Conservation (phyloP, 2,888 invertebrate species). For the Drosophila merina region DNA sequence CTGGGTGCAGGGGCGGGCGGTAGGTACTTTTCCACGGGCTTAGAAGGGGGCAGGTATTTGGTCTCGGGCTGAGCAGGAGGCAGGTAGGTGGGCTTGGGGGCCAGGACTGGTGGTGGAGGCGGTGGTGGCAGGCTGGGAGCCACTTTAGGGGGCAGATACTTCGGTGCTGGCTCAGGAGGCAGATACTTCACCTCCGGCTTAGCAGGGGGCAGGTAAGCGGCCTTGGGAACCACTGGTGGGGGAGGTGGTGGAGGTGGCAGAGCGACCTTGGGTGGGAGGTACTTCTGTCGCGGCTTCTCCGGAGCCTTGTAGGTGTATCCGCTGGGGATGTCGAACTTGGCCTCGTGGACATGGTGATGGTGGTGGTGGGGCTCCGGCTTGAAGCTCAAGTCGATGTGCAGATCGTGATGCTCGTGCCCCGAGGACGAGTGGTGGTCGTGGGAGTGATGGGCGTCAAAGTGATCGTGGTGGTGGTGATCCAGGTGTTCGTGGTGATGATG, state of each 20-base stretch:
- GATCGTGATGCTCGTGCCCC: constrained; percentile 45
- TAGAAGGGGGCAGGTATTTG: constrained; percentile 49
- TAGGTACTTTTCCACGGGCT: constrained; percentile 45
- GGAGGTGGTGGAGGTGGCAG: constrained; percentile 44
- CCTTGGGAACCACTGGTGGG: constrained; percentile 38
- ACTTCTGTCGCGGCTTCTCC: constrained; percentile 40
- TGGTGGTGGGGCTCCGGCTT: constrained; percentile 48
- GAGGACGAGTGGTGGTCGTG: constrained; percentile 18
- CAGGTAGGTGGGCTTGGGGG: constrained; percentile 50
- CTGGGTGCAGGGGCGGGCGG: constrained; percentile 55
- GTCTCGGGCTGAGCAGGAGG: constrained; percentile 44
- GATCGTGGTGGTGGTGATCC: constrained; percentile 28
- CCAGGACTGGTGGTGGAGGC: constrained; percentile 62
- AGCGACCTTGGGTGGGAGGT: constrained; percentile 38
- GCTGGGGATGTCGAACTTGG: constrained; percentile 30
- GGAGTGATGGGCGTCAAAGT: constrained; percentile 9
- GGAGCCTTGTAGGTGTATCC: constrained; percentile 62
- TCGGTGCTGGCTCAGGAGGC: constrained; percentile 43
- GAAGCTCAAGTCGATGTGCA: constrained; percentile 54
- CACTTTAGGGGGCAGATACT: constrained; percentile 69
- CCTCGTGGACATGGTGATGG: constrained; percentile 36
- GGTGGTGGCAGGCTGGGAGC: constrained; percentile 64
- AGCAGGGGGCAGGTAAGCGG: constrained; percentile 46
- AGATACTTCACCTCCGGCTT: constrained; percentile 30
- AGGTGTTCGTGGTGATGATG: constrained; percentile 42